A percentile compares a stretch with the other conserved stretches of the same genome.
Conservation (phyloP, 2,888 invertebrate genomes). For the Gari tellinella region DNA sequence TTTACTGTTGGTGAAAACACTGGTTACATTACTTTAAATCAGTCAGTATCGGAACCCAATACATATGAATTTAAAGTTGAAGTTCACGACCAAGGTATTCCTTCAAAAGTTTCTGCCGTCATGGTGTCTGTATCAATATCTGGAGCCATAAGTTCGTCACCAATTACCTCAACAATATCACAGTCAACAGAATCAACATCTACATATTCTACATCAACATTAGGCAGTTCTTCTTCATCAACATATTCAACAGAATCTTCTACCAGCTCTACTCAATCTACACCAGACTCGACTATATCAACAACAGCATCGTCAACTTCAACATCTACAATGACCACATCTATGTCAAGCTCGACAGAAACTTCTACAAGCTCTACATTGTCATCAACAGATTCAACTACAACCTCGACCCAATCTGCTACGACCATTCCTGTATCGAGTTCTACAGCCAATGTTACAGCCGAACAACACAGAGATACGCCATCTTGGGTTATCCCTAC, state of each 20-base stretch:
- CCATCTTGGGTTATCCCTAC: conserved; percentile 1
- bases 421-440: neutral
- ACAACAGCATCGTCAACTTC: too few species aligned
- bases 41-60: neutral
- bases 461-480: neutral
- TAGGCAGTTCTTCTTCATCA: too few species aligned
- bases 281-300: too few species aligned
- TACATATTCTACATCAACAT: too few species aligned
- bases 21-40: too few species aligned
- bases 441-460: neutral
- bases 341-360: neutral
- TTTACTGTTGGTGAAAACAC: too few species aligned
- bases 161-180: neutral
- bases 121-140: conserved; percentile 20
- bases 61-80: conserved; percentile 9
- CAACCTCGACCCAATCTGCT: neutral
- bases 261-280: too few species aligned
- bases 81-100: conserved; percentile 31
- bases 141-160: neutral
- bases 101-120: conserved; percentile 7
- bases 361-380: neutral
- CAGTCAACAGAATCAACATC: too few species aligned
- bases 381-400: neutral
- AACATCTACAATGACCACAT: neutral
- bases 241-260: too few species aligned